Evolutionary conservation across 1,140 invertebrate species (phyloP).

Genomic region (Mactra quadrangularis): DNA sequence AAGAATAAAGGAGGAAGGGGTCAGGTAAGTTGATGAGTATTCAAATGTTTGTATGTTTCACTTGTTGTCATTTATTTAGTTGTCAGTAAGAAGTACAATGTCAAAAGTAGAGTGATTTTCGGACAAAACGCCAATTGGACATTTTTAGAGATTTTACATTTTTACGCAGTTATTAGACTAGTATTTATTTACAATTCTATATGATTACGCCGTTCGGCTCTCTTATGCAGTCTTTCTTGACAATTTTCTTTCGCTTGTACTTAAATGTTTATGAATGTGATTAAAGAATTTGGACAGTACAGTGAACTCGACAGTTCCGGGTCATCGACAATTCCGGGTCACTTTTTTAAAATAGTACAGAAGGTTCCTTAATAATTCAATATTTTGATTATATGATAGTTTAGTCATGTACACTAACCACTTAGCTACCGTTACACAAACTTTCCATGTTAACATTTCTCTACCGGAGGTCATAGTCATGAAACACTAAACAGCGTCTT

Average conservation of each 20-base stretch:
- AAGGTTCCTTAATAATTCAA: too few species aligned
- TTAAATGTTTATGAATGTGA: neutral
- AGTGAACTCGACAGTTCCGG: too few species aligned
- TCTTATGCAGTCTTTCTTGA: neutral
- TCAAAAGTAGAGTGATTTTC: neutral
- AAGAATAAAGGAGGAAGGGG: constrained; percentile 20
- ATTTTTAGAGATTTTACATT: neutral
- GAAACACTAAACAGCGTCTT: too few species aligned
- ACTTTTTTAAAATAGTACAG: too few species aligned
- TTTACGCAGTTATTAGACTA: neutral
- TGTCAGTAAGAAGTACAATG: neutral
- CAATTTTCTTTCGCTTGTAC: neutral
- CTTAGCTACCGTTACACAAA: too few species aligned
- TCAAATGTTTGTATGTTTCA: neutral
- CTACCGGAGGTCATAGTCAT: too few species aligned
- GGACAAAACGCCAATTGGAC: neutral
- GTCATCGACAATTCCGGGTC: too few species aligned
- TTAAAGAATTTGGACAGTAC: neutral
- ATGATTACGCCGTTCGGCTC: neutral
- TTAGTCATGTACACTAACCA: too few species aligned
- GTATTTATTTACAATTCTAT: neutral
- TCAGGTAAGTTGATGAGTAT: neutral
- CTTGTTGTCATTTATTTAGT: neutral
- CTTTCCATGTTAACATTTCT: too few species aligned
- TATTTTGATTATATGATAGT: too few species aligned